phyloP scores from a whole-genome alignment of 2,113 vertebrate species.

The Mugil cephalus region DNA sequence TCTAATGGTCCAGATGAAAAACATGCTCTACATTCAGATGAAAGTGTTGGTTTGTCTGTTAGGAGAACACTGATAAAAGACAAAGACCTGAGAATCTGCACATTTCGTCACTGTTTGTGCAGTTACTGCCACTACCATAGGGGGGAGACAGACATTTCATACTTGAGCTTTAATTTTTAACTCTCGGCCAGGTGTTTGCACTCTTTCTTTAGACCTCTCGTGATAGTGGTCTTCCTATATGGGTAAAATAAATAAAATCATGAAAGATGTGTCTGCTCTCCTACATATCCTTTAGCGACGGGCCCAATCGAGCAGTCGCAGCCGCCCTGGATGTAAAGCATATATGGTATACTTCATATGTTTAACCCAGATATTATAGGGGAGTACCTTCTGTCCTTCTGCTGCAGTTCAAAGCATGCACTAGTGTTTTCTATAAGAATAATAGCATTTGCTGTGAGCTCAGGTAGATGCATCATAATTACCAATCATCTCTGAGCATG shows the following conservation, averaged over 20 bases:
- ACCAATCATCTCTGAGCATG: slow-evolving; percentile 73
- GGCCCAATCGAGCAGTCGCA: background rate
- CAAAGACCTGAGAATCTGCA: no score
- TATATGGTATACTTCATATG: slow-evolving; percentile 17
- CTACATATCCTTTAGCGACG: no score
- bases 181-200: background rate
- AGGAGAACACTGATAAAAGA: no score
- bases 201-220: background rate
- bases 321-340: slow-evolving; percentile 13
- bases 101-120: no score
- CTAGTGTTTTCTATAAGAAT: slow-evolving; percentile 35
- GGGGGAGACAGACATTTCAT: no score
- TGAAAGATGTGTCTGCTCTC: background rate
- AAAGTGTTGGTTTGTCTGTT: no score
- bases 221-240: background rate
- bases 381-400: slow-evolving; percentile 12
- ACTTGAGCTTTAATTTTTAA: slow-evolving; percentile 3
- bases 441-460: slow-evolving; percentile 39
- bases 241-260: background rate
- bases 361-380: slow-evolving; percentile 37
- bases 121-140: no score
- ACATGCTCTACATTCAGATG: no score
- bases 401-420: slow-evolving; percentile 36
- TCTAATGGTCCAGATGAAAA: no score
- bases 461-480: slow-evolving; percentile 79